Base-by-base conservation (phyloP, 2,888 invertebrate species). In the Machimus rusticus region DNA sequence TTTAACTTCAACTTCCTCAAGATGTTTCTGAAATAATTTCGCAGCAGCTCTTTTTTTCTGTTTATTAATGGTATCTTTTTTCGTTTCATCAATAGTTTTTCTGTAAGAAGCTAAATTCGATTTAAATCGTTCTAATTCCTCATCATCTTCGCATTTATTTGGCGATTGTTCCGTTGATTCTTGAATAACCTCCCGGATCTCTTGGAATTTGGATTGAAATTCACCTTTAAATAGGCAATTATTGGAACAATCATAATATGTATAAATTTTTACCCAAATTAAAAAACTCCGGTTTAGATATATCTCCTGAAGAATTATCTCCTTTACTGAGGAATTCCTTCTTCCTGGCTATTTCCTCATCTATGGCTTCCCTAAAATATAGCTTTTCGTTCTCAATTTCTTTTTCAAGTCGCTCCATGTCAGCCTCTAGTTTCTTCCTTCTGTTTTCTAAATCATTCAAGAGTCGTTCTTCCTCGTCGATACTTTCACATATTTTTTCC, bases 1-100 rank as follows among this genome's bases (percentile, higher is more conserved):
- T 81, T 88, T 87, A 1, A 39, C 1, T 23, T 88, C 88, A 23
- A 88, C 86, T 28, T 88, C 88, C 19, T 87, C 66, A 43, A 88
- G 76, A 81, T 89, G 89, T 37, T 86, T 89, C 78, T 89, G 88
- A 57, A 89, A 87, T 16, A 89, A 82, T 86, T 87, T 89, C 6
- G 85, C 87, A 4, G 89, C 87, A 16, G 87, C 79, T 79, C 85
- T 88, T 16, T 87, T 77, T 39, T 88, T 88, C 39, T 89, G 82
- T 76, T 87, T 87, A 3, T 51, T 34, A 76, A 87, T 14, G 23
- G 51, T 88, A 14, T 87, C 87, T 37, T 87, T 88, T 14, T 74
- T 23, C 3, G 57, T 86, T 46, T 82, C 87, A 14, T 86, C 34
- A 37, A 89, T n/a, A 4, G 79, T 57, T 74, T 79, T 82, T 57